Evolutionary conservation across 35 echinoderm and acorn worm genomes (phyloP).

Genomic region (Anneissia japonica): DNA sequence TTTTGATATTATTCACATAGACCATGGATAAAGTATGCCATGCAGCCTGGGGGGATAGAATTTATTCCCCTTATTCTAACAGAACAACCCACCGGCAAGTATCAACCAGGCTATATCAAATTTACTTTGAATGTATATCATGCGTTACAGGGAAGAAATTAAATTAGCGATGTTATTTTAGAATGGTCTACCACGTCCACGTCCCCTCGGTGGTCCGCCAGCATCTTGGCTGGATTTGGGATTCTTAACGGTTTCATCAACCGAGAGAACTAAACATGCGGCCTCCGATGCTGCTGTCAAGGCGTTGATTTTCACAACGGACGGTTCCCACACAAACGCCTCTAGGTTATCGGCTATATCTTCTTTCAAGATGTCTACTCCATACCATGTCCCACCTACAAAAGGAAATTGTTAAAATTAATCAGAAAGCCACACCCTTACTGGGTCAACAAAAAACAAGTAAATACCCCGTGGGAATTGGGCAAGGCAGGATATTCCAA

Average conservation of each 20-base stretch:
- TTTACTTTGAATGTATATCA: too few species aligned
- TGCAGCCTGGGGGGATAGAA: too few species aligned
- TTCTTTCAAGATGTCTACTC: conserved; percentile 88
- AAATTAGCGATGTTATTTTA: background rate
- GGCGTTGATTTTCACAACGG: conserved; percentile 95
- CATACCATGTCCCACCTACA: conserved; percentile 81
- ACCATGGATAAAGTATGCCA: too few species aligned
- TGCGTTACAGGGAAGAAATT: background rate
- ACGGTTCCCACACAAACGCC: conserved; percentile 95
- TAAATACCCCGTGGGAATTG: too few species aligned
- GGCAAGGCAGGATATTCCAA: background rate
- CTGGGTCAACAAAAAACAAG: background rate
- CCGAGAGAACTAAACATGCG: conserved; percentile 84
- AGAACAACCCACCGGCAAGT: background rate
- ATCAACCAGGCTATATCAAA: background rate
- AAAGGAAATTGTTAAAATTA: background rate
- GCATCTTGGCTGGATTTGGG: conserved; percentile 67
- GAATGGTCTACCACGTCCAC: conserved; percentile 83
- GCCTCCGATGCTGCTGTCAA: conserved; percentile 96
- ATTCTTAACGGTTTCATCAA: conserved; percentile 98
- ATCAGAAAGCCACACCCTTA: background rate
- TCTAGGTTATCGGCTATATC: conserved; percentile 93
- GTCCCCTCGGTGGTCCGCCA: conserved; percentile 59
- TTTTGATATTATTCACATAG: too few species aligned
- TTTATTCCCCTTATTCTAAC: too few species aligned